Evolutionary conservation across 2,888 invertebrate genomes (phyloP), one percentile per base, ranked within the genome.

Genomic region (Andrena camellia): DNA sequence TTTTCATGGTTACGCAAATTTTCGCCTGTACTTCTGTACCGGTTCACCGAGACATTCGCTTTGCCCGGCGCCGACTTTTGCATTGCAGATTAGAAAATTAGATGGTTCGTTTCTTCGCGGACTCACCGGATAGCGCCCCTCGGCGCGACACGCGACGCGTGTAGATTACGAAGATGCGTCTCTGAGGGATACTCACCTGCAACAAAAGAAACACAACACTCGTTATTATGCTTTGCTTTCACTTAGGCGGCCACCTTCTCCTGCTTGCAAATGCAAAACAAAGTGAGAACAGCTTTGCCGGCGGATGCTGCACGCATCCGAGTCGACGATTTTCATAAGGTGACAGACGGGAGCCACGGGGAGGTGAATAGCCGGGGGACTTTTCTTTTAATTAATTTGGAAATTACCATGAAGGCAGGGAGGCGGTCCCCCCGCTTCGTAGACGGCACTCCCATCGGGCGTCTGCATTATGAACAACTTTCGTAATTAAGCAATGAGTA

Each of bases 401-500:
- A 84, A 89, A 87, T 90, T 89, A 84, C 83, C 79, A 83, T 67
- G 85, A 79, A 75, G 72, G 76, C 78, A 42, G 60, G 64, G 72
- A 67, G 64, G 54, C 76, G 42, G 67, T 64, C 66, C 63, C 63
- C 77, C 31, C 69, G 66, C 63, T 42, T 48, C 71, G 62, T 67
- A 59, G 31, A 78, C 60, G 64, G 59, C 73, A 1, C 75, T 85
- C 78, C 81, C 87, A 81, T 79, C 78, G 83, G 83, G 48, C 76
- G 72, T 17, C 71, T 80, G 78, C 75, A 72, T 90, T 89, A 86
- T 86, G 86, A 88, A 89, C 85, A 91, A 91, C 87, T 91, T 91
- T 91, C 90, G 88, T 91, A 90, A 91, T 90, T 90, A 88, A 88
- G 85, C 88, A 86, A 86, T 78, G 86, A 86, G 86, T 88, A 80